Evolutionary conservation across 1,140 invertebrate species (phyloP).

Genomic region (Monomorium pharaonis): DNA sequence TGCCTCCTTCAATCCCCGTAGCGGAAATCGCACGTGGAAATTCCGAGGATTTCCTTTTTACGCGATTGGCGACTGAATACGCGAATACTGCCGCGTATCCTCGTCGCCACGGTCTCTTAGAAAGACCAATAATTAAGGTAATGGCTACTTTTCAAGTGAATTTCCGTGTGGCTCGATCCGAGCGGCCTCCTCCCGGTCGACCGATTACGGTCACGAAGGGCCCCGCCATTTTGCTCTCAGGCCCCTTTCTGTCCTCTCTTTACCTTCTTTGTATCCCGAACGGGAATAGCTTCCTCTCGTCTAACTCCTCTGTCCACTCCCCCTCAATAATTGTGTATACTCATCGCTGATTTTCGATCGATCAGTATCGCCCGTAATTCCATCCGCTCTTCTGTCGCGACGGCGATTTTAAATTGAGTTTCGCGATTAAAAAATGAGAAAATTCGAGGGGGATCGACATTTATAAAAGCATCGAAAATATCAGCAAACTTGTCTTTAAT

Average conservation of each 20-base stretch:
- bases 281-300: conserved; percentile 57
- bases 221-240: conserved; percentile 60
- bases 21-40: conserved; percentile 5
- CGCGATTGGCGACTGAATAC: conserved; percentile 15
- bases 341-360: conserved; percentile 65
- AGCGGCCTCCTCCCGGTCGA: conserved; percentile 63
- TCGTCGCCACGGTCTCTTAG: conserved; percentile 61
- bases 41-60: conserved; percentile 1
- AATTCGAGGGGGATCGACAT: background rate
- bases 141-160: conserved; percentile 84
- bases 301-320: conserved; percentile 46
- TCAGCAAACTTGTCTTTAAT: background rate
- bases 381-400: conserved; percentile 27
- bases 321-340: conserved; percentile 68
- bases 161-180: conserved; percentile 83
- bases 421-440: background rate
- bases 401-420: background rate
- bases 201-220: conserved; percentile 80
- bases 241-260: conserved; percentile 6
- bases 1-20: background rate
- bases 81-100: conserved; percentile 1
- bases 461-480: background rate
- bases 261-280: conserved; percentile 34
- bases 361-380: conserved; percentile 76
- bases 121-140: conserved; percentile 84